phyloP scores from a whole-genome alignment of 1,140 invertebrate species.

The Aleiodes sp. region DNA sequence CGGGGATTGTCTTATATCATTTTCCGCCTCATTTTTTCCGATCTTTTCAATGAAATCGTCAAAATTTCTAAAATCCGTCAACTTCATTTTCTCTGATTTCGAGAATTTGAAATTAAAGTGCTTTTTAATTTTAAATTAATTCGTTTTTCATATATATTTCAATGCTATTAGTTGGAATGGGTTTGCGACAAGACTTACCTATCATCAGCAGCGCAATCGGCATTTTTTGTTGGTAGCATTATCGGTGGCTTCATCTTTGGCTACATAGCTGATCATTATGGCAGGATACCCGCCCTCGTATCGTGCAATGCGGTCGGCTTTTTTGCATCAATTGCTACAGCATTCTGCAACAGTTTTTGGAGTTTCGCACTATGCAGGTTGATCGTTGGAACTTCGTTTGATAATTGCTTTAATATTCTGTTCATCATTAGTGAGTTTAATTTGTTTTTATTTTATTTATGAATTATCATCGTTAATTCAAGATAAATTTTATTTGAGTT shows the following conservation, averaged over 20 bases:
- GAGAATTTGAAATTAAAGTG: no score
- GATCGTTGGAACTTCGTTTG: constrained; percentile 85
- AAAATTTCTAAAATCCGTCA: no score
- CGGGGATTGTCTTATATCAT: no score
- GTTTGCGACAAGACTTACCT: constrained; percentile 82
- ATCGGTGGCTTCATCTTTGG: constrained; percentile 67
- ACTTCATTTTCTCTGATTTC: neutral
- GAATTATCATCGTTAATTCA: neutral
- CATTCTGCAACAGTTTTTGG: constrained; percentile 78
- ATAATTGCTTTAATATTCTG: constrained; percentile 92
- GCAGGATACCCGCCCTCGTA: constrained; percentile 65
- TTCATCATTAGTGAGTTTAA: constrained; percentile 83
- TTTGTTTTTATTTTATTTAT: neutral
- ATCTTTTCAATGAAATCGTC: no score
- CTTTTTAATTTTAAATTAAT: neutral
- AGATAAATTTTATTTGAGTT: neutral
- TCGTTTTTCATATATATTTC: constrained; percentile 32
- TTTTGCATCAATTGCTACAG: constrained; percentile 79
- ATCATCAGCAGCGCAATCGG: constrained; percentile 78
- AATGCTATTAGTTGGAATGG: constrained; percentile 75
- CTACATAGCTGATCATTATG: constrained; percentile 67
- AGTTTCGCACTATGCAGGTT: constrained; percentile 81
- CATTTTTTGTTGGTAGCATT: constrained; percentile 69
- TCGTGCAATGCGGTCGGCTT: constrained; percentile 83
- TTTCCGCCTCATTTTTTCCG: no score